Evolutionary conservation across 2,113 vertebrate species (phyloP).

Genomic region (Fukomys damarensis): DNA sequence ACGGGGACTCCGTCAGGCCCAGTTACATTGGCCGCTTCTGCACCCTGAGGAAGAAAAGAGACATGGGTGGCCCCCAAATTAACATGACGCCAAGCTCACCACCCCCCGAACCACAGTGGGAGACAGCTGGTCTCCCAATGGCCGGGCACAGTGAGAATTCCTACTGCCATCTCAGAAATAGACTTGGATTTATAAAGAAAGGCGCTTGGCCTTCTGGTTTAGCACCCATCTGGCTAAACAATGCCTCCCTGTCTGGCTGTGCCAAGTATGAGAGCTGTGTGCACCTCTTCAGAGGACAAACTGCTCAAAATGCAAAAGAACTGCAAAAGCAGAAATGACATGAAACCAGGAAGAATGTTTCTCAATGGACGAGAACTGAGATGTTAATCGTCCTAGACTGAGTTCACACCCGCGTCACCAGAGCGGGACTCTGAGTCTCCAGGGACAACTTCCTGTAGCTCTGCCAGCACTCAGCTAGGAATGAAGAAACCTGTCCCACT

Average conservation of each 20-base stretch:
- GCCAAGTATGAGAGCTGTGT: not conserved
- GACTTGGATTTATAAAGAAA: not conserved
- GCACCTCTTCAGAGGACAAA: not conserved
- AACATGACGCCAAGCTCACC: not conserved
- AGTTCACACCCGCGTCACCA: not conserved
- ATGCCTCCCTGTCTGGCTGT: not conserved
- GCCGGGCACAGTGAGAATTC: not conserved
- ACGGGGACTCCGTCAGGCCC: slow-evolving; percentile 95
- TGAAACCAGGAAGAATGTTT: not conserved
- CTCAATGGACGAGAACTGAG: not conserved
- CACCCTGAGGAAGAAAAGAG: slow-evolving; percentile 87
- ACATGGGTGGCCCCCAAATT: not conserved
- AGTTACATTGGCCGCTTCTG: slow-evolving; percentile 96
- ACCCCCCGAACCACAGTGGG: not conserved
- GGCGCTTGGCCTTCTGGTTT: not conserved
- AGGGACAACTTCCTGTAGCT: accelerated
- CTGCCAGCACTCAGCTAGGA: not conserved
- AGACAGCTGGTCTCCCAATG: not conserved
- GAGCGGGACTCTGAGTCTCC: not conserved
- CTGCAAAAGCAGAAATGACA: not conserved
- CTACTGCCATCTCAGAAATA: not conserved
- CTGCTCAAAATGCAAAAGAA: too few species aligned
- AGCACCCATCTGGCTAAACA: not conserved
- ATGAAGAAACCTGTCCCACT: not conserved
- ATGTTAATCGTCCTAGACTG: not conserved